These are phyloP conservation scores for Gisinianus flammeolus DNA, from an alignment of 2,888 invertebrate species.

Conservation along the genomic window DNA sequence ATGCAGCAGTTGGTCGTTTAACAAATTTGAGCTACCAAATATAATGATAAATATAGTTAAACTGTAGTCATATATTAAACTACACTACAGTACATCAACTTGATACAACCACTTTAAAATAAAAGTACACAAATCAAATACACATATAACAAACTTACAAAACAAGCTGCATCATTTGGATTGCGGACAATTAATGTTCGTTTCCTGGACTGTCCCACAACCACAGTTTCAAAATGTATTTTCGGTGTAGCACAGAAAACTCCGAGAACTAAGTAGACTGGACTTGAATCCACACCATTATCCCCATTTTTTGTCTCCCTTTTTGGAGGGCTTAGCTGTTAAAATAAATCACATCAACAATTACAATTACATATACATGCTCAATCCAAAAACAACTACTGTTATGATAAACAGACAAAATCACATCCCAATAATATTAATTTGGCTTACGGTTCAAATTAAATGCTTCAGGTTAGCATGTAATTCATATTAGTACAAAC, in stretches of 20 bases:
- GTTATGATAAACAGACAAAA: too few species aligned
- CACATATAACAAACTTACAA: slow-evolving; percentile 22
- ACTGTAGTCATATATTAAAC: too few species aligned
- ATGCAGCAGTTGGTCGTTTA: slow-evolving; percentile 31
- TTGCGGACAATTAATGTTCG: slow-evolving; percentile 33
- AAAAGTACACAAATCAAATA: background rate
- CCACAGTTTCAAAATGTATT: slow-evolving; percentile 40
- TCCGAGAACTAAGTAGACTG: slow-evolving; percentile 36
- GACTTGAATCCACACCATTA: background rate
- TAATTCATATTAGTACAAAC: too few species aligned
- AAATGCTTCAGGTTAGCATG: too few species aligned
- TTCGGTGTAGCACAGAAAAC: slow-evolving; percentile 31
- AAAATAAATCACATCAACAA: background rate
- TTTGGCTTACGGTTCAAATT: too few species aligned
- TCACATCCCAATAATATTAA: too few species aligned
- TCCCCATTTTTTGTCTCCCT: background rate
- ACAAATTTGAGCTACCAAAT: slow-evolving; percentile 30
- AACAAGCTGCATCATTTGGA: slow-evolving; percentile 33
- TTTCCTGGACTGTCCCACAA: slow-evolving; percentile 19
- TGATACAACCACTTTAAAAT: too few species aligned
- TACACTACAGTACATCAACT: too few species aligned
- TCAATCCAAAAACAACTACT: too few species aligned
- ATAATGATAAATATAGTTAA: background rate
- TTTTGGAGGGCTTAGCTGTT: slow-evolving; percentile 46
- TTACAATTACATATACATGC: too few species aligned